Evolutionary conservation across 2,113 vertebrate genomes (phyloP), one percentile per base, ranked within the genome.

Genomic region (Pitta sordida): DNA sequence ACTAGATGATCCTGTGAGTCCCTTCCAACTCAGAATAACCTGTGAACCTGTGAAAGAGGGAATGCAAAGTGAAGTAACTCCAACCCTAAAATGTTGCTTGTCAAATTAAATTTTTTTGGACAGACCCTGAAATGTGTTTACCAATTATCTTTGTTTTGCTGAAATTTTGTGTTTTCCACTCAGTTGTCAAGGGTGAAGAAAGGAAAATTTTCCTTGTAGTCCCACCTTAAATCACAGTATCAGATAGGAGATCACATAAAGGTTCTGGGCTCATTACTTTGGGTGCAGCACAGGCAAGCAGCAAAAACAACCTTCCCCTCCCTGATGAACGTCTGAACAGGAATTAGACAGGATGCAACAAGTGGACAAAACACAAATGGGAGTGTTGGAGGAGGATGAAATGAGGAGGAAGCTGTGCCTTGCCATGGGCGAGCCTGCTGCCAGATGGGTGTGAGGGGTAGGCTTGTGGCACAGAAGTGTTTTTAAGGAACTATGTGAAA

Each of bases 281-380:
- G 89, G 94, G 94, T 91, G 92, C 94, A 94, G 94, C 91, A 89
- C 53, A 65, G 86, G 46, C 70, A 84, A 89, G 91, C 2, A 91
- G 74, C 62, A 87, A 95, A 96, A 96, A 92, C 91, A 95, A 87
- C 92, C 85, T 73, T 87, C 92, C 82, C 78, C 83, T 94, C 93
- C 90, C 81, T 92, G 89, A 76, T 3, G 8, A 95, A 62, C 3
- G 86, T 74, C 88, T 84, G 83, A 94, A 88, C 96, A 96, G 92
- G 95, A 95, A 93, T 94, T 41, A 95, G 96, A 71, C 96, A 96
- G 95, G 96, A 96, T 92, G 83, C 74, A 95, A 94, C 96, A 96
- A 93, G 95, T 86, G 96, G 94, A 86, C 91, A 86, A 76, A 94
- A 94, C 13, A 43, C 59, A 86, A 92, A 87, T 91, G 55, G 83